Conservation (phyloP, 2,113 vertebrate genomes). For the Atrichornis clamosus region DNA sequence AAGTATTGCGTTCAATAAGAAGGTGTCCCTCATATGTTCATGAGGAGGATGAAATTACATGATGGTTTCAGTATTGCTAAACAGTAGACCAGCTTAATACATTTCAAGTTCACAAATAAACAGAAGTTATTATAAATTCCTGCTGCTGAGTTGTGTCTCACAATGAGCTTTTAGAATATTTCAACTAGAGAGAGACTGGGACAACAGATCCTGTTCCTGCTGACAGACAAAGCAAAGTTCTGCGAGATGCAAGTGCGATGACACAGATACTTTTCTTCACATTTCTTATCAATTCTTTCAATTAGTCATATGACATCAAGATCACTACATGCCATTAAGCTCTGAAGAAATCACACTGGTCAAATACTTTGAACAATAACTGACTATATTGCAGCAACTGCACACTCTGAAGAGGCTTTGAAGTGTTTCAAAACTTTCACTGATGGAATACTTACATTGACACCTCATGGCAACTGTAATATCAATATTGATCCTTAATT, state of each 20-base stretch:
- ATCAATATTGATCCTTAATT: slow-evolving; percentile 95
- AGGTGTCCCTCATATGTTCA: neutral
- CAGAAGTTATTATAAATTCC: neutral
- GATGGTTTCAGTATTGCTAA: neutral
- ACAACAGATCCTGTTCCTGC: neutral
- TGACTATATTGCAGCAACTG: neutral
- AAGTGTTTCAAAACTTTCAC: neutral
- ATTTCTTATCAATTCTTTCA: neutral
- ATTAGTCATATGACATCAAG: neutral
- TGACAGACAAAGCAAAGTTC: neutral
- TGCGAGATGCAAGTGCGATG: fast-evolving
- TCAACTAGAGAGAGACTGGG: neutral
- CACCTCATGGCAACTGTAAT: slow-evolving; percentile 98
- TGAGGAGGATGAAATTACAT: neutral
- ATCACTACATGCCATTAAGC: neutral
- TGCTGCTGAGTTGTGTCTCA: neutral
- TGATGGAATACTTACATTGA: slow-evolving; percentile 86
- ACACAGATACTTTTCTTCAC: neutral
- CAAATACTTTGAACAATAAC: neutral
- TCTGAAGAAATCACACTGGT: neutral
- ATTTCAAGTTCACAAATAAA: neutral
- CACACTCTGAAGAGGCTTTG: neutral
- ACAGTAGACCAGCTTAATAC: neutral
- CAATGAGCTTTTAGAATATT: neutral
- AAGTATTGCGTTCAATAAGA: neutral